Conservation (phyloP, 35 echinoderm and acorn worm genomes). For the Lytechinus pictus region DNA sequence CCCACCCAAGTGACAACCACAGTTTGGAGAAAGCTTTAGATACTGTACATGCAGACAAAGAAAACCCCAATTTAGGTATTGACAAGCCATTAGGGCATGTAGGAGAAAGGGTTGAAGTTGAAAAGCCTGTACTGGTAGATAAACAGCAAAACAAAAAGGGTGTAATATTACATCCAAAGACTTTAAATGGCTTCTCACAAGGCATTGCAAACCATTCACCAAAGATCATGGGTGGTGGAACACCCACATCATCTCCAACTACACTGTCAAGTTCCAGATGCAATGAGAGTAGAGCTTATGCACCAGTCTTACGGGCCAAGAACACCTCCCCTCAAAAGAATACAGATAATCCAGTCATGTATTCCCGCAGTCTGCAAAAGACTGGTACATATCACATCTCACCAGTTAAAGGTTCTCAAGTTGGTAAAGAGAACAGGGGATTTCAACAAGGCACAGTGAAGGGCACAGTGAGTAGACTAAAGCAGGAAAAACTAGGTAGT, state of each 20-base stretch:
- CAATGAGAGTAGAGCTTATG: background rate
- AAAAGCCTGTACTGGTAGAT: background rate
- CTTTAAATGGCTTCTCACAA: background rate
- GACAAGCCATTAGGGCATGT: background rate
- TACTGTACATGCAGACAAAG: background rate
- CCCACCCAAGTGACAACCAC: background rate
- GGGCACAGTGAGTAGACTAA: background rate
- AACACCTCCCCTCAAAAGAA: background rate
- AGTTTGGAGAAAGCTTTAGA: background rate
- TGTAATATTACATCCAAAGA: background rate
- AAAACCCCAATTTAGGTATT: background rate
- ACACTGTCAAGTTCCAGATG: background rate
- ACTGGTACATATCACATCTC: background rate
- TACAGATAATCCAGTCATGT: too few relatives aligned
- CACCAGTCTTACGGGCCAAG: background rate
- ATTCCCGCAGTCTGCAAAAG: background rate
- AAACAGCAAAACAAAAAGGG: background rate
- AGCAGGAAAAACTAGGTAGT: background rate
- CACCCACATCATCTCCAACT: too few relatives aligned
- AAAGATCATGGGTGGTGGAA: background rate
- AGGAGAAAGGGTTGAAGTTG: background rate
- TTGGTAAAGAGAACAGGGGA: constrained; percentile 40
- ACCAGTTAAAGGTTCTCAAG: background rate
- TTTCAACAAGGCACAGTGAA: constrained; percentile 39
- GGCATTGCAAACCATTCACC: background rate